Base-by-base conservation (phyloP, 1,140 invertebrate genomes). In the Drosophila nigrodunni region DNA sequence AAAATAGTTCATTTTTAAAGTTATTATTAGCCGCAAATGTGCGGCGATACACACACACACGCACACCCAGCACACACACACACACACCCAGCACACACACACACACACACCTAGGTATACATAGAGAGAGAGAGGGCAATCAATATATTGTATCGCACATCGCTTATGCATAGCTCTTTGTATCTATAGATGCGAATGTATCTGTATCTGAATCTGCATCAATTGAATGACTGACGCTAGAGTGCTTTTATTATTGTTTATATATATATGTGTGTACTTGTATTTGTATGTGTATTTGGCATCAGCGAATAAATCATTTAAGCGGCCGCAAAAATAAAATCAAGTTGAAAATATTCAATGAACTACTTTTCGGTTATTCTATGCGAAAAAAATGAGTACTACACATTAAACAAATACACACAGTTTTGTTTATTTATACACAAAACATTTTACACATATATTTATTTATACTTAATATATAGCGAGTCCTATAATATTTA, bases 1-100 rank as follows among this genome's bases (percentile, higher is more conserved):
- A 85, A 85, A 89, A 89, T 89, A 89, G 85, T 89, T 89, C 86
- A 72, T 89, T 89, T 89, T 89, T 85, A 85, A 89, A 89, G 86
- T 89, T 89, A 89, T 89, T 89, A 89, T 89, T 89, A 89, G 85
- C 85, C 85, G 86, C 85, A 89, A 89, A 89, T 90, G 85, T 85
- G 78, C 74, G 78, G 80, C 69, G 67, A 88, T 71, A 86, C 55
- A 80, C 50, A 57, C 57, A 58, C 58, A 87, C 46, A 57, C 57
- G 50, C 58, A 62, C 59, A 76, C 46, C 64, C 37, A 66, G 6
- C 47, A 43, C 13, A 65, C 25, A 67, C 18, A 58, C n/a, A 21
- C 44, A 47, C 46, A 39, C 18, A 57, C 10, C 15, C 15, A 15
- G 47, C 35, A 43, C 21, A 50, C 57, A 67, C 44, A 59, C 43